Evolutionary conservation across 2,113 vertebrate species (phyloP), one percentile per base, ranked within the genome.

Genomic region (Bettongia penicillata): DNA sequence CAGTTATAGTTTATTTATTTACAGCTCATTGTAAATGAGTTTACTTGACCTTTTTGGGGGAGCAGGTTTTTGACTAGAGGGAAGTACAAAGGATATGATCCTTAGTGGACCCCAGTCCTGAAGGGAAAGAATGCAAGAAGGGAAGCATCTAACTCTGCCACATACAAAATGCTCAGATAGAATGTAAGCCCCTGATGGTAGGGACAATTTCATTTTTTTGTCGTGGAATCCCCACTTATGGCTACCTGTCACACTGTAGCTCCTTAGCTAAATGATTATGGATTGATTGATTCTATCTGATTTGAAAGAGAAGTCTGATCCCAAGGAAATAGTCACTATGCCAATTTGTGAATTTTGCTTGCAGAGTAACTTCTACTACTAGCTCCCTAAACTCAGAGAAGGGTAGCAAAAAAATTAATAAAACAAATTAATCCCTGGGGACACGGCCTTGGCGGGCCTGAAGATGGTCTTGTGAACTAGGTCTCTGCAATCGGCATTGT

Each of bases 351-450:
- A 43, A 84, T 92, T 91, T 57, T 0, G 26, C 9, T 50, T n/a
- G 61, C 92, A 90, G 37, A 57, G 11, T 37, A 61, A 28, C 23
- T n/a, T 43, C 22, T 50, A 43, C 25, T 47, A 28, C 91, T 43
- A 25, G n/a, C 43, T 95, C 52, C 68, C 92, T 93, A 26, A 95
- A 89, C 23, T 1, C n/a, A 89, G 49, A 94, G 91, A 47, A 96
- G 93, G 53, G 48, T 93, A 94, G 12, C 8, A 50, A 89, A 68
- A 22, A 31, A 23, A 43, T 77, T 16, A 77, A 43, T 84, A 43
- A 92, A 53, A 4, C 90, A 89, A 26, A 47, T 43, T 47, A 43
- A 0, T 24, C 24, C 22, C n/a, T 22, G 0, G 25, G 53, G 89
- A 93, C 53, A 51, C 0, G 49, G 89, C 61, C 52, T n/a, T 0